Conservation (phyloP, 2,797 vertebrate species). For the Sibirionetta formosa region DNA sequence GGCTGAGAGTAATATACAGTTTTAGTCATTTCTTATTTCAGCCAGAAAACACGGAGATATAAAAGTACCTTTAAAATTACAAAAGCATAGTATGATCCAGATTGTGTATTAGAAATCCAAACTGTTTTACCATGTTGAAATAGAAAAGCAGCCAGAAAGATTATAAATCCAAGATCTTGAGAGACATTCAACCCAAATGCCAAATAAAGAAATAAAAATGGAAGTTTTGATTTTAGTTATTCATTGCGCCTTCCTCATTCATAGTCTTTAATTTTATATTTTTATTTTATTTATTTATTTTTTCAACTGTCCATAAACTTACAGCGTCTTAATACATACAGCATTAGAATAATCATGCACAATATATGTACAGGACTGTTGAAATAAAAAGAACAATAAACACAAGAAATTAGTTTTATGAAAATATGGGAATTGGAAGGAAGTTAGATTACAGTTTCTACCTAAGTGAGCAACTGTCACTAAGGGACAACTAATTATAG, state of each 20-base stretch:
- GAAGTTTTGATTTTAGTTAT: not conserved
- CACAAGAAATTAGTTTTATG: not conserved
- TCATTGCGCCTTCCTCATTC: not conserved
- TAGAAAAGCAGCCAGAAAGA: not conserved
- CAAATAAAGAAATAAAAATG: not conserved
- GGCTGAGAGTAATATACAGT: not conserved
- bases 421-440: not conserved
- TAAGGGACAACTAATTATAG: not conserved
- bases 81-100: not conserved
- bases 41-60: not conserved
- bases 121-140: not conserved
- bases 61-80: not conserved
- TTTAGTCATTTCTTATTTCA: not conserved
- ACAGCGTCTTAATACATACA: not conserved
- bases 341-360: not conserved
- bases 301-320: not conserved
- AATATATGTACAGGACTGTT: not conserved
- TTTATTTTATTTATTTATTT: not conserved
- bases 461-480: not conserved
- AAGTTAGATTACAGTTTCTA: not conserved
- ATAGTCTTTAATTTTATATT: not conserved
- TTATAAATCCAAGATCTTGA: not conserved
- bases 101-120: not conserved
- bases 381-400: not conserved
- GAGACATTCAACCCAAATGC: not conserved